Percentiles rank a stretch among this genome's conserved stretches.
phyloP scores from a whole-genome alignment of 2,113 vertebrate genomes.

The Corvus hawaiiensis region DNA sequence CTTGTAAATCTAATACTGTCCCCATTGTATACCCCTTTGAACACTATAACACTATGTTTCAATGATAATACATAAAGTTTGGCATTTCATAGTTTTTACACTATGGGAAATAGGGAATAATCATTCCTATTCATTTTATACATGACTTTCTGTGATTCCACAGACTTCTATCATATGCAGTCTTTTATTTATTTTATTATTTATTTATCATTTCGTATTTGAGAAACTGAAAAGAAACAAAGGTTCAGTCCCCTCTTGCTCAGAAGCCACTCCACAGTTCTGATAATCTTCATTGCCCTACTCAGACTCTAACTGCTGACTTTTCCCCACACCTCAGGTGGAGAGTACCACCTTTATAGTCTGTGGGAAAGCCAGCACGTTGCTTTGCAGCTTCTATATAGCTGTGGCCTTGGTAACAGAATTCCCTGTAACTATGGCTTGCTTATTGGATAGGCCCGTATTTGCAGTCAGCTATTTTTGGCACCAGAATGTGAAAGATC shows the following conservation, averaged over 20 bases:
- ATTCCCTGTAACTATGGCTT: background rate
- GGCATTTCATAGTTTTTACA: background rate
- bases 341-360: accelerated
- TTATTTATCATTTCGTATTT: background rate
- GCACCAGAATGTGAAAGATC: background rate
- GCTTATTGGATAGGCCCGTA: background rate
- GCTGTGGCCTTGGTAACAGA: background rate
- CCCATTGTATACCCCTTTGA: background rate
- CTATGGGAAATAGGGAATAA: background rate
- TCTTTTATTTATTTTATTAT: background rate
- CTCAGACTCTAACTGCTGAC: background rate
- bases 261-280: background rate
- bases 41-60: background rate
- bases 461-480: background rate
- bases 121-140: background rate
- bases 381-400: background rate
- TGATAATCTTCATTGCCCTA: background rate
- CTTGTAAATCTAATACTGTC: background rate
- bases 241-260: background rate
- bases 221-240: background rate
- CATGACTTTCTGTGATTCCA: background rate
- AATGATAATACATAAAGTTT: background rate
- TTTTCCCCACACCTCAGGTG: background rate
- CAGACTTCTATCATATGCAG: background rate
- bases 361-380: background rate